Conservation (phyloP, 1,140 invertebrate genomes). For the Drosophila teissieri region DNA sequence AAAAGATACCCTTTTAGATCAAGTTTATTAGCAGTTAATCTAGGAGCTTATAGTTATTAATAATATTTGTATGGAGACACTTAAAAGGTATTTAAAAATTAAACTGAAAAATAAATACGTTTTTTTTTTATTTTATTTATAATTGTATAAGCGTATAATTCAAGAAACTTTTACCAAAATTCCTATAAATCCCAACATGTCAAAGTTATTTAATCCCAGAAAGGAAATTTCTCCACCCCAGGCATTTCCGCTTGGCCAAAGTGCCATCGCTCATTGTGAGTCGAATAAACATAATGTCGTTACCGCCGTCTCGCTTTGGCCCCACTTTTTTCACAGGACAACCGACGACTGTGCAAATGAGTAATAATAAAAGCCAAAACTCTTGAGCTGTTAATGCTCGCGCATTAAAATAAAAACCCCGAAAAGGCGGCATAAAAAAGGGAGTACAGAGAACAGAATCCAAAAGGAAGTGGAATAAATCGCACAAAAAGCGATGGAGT, state of each 20-base stretch:
- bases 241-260: slow-evolving; percentile 36
- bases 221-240: slow-evolving; percentile 12
- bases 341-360: slow-evolving; percentile 64
- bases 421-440: slow-evolving; percentile 53
- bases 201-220: slow-evolving; percentile 28
- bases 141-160: background rate
- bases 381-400: slow-evolving; percentile 74
- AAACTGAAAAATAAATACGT: no score
- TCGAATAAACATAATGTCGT: slow-evolving; percentile 48
- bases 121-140: background rate
- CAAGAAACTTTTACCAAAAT: background rate
- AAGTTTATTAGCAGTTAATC: no score
- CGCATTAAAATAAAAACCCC: slow-evolving; percentile 67
- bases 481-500: slow-evolving; percentile 54
- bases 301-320: slow-evolving; percentile 11
- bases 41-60: background rate
- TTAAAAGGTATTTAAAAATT: no score
- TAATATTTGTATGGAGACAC: background rate
- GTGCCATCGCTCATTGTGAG: slow-evolving; percentile 48
- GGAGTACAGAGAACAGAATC: slow-evolving; percentile 8
- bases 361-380: slow-evolving; percentile 76
- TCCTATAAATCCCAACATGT: slow-evolving; percentile 6
- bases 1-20: no score
- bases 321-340: slow-evolving; percentile 4
- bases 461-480: slow-evolving; percentile 63